Conservation (phyloP, 2,888 invertebrate genomes). For the Drosophila emarginata region DNA sequence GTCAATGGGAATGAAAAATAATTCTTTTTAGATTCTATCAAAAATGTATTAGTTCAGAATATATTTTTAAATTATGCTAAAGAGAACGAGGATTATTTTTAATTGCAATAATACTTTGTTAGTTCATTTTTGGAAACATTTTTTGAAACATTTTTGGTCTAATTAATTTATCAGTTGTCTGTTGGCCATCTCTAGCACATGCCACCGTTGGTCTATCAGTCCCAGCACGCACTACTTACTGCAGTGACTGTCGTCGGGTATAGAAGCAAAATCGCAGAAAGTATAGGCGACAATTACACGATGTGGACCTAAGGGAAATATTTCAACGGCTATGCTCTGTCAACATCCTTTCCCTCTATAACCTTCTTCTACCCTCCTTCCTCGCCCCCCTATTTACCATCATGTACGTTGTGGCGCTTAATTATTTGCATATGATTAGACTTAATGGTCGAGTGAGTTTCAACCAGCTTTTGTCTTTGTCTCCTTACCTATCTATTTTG, state of each 20-base stretch:
- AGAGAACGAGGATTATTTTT: too few species aligned
- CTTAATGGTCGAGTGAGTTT: slow-evolving; percentile 67
- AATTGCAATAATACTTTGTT: too few species aligned
- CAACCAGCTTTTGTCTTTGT: slow-evolving; percentile 1
- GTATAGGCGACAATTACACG: slow-evolving; percentile 73
- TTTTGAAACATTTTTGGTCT: too few species aligned
- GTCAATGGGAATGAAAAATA: too few species aligned
- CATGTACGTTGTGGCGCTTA: slow-evolving; percentile 60
- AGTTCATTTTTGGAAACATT: too few species aligned
- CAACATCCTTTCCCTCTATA: slow-evolving; percentile 4
- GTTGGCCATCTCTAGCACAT: slow-evolving; percentile 4
- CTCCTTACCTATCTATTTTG: not conserved
- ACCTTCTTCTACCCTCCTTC: too few species aligned
- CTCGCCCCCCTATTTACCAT: not conserved
- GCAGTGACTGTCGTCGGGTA: slow-evolving; percentile 2
- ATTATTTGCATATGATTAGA: slow-evolving; percentile 81
- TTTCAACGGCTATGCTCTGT: slow-evolving; percentile 63
- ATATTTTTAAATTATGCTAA: too few species aligned
- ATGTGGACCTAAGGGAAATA: slow-evolving; percentile 80
- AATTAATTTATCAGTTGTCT: too few species aligned
- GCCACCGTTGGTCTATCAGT: slow-evolving; percentile 43
- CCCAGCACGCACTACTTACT: slow-evolving; percentile 41
- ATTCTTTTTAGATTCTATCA: too few species aligned
- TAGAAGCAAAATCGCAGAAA: slow-evolving; percentile 46
- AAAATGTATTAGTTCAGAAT: too few species aligned